Evolutionary conservation across 2,113 vertebrate species (phyloP), one percentile per base, ranked within the genome.

Genomic region (Clarias batrachus): DNA sequence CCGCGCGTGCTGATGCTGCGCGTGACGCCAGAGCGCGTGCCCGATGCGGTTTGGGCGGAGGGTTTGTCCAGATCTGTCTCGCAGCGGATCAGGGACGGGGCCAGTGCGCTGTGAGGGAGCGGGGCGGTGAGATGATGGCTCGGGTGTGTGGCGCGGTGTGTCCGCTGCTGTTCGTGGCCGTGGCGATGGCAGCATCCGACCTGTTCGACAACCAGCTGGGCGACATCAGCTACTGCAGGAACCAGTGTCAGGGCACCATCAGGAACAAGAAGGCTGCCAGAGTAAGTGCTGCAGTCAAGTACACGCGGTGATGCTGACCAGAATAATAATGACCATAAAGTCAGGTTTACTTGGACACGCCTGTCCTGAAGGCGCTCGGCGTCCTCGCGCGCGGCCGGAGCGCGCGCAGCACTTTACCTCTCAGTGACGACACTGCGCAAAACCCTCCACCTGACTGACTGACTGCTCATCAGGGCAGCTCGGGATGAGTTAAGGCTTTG

Each of bases 181-280:
- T 94, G 59, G 93, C 92, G 17, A 90, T 92, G 4, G 91, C 91
- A 68, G 93, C 93, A 60, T 91, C 92, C 37, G 96, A 96, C 90
- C 93, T 96, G 41, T 96, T 96, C 87, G 94, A 96, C 90, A 93
- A 94, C 78, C 96, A 96, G 90, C 96, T 96, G 86, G 96, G 96
- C 82, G 96, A 96, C 93, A 96, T 96, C 91, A 94, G 93, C 91
- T 96, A 94, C 91, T 97, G 96, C 96, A 97, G 95, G 90, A 95
- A 93, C 91, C 96, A 96, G 91, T 97, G 97, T 91, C 94, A 95
- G 94, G 91, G 95, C 87, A 91, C 90, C 93, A 93, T 95, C 91
- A 94, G 93, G 93, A 95, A 94, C 93, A 95, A 93, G 92, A 95
- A 93, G 93, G 92, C 94, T 0, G 92, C 93, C 84, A 95, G 94